Evolutionary conservation across 1,140 invertebrate species (phyloP).

Genomic region (Cheumatopsyche charites): DNA sequence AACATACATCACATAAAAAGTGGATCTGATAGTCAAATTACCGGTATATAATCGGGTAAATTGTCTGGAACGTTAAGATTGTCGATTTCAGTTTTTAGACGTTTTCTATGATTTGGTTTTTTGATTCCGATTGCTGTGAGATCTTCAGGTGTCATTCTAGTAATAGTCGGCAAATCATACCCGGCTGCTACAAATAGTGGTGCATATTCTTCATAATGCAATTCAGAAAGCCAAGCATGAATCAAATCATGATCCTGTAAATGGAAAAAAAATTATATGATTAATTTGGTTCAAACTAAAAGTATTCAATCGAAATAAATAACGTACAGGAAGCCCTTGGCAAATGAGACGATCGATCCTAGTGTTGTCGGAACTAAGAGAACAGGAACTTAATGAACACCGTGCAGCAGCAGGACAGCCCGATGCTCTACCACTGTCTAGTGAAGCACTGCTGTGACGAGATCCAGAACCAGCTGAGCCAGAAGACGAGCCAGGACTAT

Average conservation of each 20-base stretch:
- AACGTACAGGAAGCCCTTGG: slow-evolving; percentile 66
- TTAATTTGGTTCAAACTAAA: background rate
- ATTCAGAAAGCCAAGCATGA: slow-evolving; percentile 90
- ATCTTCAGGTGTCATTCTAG: slow-evolving; percentile 97
- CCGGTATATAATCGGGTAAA: slow-evolving; percentile 89
- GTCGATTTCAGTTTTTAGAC: slow-evolving; percentile 94
- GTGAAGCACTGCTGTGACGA: slow-evolving; percentile 87
- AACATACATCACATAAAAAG: slow-evolving; percentile 4
- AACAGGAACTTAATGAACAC: slow-evolving; percentile 74
- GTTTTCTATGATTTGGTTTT: slow-evolving; percentile 95
- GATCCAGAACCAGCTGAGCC: slow-evolving; percentile 72
- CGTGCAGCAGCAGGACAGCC: slow-evolving; percentile 66
- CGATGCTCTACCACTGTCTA: slow-evolving; percentile 91
- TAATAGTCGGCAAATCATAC: slow-evolving; percentile 97
- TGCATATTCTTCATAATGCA: slow-evolving; percentile 97
- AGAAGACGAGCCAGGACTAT: slow-evolving; percentile 86
- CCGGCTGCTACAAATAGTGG: slow-evolving; percentile 92
- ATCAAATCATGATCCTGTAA: slow-evolving; percentile 89
- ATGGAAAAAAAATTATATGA: slow-evolving; percentile 25
- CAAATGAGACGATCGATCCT: slow-evolving; percentile 69
- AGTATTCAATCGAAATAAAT: too few species aligned
- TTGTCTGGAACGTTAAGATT: slow-evolving; percentile 93
- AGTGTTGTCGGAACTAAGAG: slow-evolving; percentile 75
- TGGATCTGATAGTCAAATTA: slow-evolving; percentile 58
- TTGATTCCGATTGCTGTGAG: slow-evolving; percentile 88